Conservation (phyloP, 1,140 invertebrate species). For the Meteorus sp. region DNA sequence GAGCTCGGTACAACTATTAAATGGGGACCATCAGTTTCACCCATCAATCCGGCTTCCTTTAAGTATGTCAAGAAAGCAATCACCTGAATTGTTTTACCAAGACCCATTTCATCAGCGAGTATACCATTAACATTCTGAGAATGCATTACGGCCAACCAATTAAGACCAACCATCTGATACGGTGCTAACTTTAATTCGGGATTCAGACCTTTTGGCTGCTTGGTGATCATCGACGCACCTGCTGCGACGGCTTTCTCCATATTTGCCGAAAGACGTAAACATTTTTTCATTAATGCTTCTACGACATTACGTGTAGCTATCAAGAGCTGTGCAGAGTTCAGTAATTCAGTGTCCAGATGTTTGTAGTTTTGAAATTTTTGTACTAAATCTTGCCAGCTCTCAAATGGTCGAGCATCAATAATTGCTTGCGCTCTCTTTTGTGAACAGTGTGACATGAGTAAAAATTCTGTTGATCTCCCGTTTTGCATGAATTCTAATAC, state of each 20-base stretch:
- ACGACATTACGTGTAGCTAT: conserved; percentile 72
- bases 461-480: conserved; percentile 67
- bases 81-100: conserved; percentile 89
- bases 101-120: conserved; percentile 89
- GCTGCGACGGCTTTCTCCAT: conserved; percentile 74
- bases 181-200: conserved; percentile 72
- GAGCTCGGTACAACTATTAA: conserved; percentile 91
- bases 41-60: conserved; percentile 66
- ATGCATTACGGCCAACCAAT: conserved; percentile 91
- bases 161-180: conserved; percentile 92
- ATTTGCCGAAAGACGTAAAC: conserved; percentile 69
- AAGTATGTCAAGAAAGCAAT: conserved; percentile 88
- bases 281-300: conserved; percentile 73
- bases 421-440: conserved; percentile 74
- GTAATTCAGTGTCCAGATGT: conserved; percentile 68
- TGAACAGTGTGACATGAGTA: conserved; percentile 69
- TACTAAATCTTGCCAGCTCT: conserved; percentile 73
- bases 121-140: conserved; percentile 91
- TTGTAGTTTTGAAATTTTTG: conserved; percentile 71
- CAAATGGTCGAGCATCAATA: conserved; percentile 69
- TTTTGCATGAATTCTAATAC: conserved; percentile 78
- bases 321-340: conserved; percentile 73
- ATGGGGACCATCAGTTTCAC: conserved; percentile 73
- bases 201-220: conserved; percentile 63
- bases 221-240: conserved; percentile 65